Evolutionary conservation across 2,113 vertebrate species (phyloP), one percentile per base, ranked within the genome.

Genomic region (Ammodramus savannarum): DNA sequence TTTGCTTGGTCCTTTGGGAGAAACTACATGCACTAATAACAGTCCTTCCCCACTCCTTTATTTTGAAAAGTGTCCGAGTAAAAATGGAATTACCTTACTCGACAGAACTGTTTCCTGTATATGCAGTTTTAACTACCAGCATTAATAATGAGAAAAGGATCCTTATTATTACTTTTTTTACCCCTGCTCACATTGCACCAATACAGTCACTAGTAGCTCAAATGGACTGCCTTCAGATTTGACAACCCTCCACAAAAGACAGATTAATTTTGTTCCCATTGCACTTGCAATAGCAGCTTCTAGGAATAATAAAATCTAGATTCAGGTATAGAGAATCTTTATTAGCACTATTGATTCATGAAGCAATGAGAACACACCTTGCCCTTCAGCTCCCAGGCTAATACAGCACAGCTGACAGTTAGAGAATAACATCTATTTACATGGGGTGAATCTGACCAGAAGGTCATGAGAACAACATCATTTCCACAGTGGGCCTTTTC

Each of bases 61-160:
- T 66, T 94, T 82, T 90, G 46, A 85, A 79, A 85, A 94, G 51
- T 58, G n/a, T 58, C 73, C 79, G 54, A 69, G 39, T 88, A 90
- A 96, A 96, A 96, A 94, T 80, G 78, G 89, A 96, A 91, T 66
- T 76, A 93, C 61, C 90, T 94, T 95, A 95, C 87, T 95, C 55
- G 5, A 96, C 89, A 94, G 67, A 93, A 95, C 67, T 86, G 26
- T 46, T 87, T 91, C 89, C 62, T 89, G 21, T 68, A 79, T 66
- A 55, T 48, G 75, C 78, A 90, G 39, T 91, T 86, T 74, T 89
- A 95, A 63, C 68, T 82, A 84, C 57, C 20, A 71, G 41, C 44
- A 87, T 71, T 95, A 91, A 84, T 88, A 87, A 92, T 48, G 41
- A 85, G 63, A 71, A 95, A 90, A 93, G 25, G 71, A 68, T 36